Percentiles rank a stretch among this genome's conserved stretches.
Evolutionary conservation across 1,140 invertebrate genomes (phyloP).

Genomic region (Ladona fulva): DNA sequence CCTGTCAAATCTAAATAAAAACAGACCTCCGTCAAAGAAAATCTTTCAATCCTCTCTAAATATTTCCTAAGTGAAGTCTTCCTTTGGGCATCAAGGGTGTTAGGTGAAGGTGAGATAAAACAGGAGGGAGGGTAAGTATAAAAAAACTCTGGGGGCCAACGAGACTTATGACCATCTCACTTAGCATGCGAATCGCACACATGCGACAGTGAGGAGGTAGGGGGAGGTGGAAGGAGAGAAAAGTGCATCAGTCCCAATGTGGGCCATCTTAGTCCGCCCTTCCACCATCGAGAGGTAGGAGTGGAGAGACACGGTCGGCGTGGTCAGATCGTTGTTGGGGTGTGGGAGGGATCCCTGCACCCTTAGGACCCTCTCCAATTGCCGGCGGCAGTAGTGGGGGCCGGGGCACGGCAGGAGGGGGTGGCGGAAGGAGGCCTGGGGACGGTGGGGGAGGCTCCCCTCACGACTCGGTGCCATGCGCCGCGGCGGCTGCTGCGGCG

Average conservation of each 20-base stretch:
- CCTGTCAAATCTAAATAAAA: background rate
- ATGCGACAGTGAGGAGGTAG: background rate
- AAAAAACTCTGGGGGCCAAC: background rate
- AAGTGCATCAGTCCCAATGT: background rate
- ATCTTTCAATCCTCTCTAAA: background rate
- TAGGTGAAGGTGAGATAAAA: background rate
- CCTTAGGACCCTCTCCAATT: background rate
- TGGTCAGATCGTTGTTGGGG: background rate
- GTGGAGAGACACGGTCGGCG: conserved; percentile 1
- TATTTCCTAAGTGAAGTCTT: background rate
- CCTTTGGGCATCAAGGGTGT: background rate
- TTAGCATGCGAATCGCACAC: background rate
- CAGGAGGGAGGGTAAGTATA: background rate
- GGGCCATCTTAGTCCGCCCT: conserved; percentile 5
- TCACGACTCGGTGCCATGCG: background rate
- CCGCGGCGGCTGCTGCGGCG: background rate
- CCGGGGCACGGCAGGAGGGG: background rate
- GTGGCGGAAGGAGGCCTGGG: background rate
- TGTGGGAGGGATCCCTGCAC: background rate
- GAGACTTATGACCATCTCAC: background rate
- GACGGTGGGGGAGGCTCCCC: background rate
- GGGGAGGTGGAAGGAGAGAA: background rate
- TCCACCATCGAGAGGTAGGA: background rate
- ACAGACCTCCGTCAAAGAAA: background rate
- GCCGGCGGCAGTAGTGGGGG: background rate